Conservation (phyloP, 2,113 vertebrate genomes). For the Sakesphorus luctuosus region DNA sequence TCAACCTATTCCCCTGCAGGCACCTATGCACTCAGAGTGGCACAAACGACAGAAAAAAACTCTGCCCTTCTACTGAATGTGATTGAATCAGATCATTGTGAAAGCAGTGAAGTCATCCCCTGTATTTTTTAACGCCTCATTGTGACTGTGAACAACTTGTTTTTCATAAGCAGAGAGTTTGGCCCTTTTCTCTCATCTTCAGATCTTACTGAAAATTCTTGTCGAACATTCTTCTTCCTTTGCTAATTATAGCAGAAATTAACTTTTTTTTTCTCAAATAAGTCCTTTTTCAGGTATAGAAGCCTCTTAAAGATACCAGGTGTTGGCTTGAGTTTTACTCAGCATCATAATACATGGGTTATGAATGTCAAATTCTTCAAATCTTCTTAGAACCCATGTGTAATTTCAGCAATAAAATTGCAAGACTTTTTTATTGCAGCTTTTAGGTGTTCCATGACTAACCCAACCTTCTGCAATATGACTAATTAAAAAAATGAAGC, state of each 20-base stretch:
- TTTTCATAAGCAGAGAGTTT: not conserved
- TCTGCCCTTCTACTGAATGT: not conserved
- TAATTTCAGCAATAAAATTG: not conserved
- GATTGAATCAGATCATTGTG: not conserved
- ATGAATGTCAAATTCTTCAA: not conserved
- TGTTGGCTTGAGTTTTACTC: not conserved
- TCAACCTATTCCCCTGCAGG: not conserved
- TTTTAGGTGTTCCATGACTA: not conserved
- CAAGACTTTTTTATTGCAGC: not conserved
- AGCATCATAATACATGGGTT: not conserved
- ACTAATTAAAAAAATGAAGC: not conserved
- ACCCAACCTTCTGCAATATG: not conserved
- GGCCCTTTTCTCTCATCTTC: not conserved
- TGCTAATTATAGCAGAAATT: not conserved
- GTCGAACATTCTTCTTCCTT: not conserved
- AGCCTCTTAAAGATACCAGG: not conserved
- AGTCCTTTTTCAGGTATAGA: not conserved
- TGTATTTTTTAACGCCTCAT: not conserved
- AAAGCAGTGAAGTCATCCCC: not conserved
- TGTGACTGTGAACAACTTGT: not conserved
- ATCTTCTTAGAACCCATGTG: not conserved
- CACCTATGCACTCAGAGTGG: not conserved
- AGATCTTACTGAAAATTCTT: not conserved
- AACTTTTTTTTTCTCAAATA: not conserved
- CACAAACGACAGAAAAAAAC: not conserved